These are phyloP conservation scores for Hippasteria phrygiana DNA, from an alignment of 53 echinoderm and acorn worm genomes.

Conservation along the genomic window DNA sequence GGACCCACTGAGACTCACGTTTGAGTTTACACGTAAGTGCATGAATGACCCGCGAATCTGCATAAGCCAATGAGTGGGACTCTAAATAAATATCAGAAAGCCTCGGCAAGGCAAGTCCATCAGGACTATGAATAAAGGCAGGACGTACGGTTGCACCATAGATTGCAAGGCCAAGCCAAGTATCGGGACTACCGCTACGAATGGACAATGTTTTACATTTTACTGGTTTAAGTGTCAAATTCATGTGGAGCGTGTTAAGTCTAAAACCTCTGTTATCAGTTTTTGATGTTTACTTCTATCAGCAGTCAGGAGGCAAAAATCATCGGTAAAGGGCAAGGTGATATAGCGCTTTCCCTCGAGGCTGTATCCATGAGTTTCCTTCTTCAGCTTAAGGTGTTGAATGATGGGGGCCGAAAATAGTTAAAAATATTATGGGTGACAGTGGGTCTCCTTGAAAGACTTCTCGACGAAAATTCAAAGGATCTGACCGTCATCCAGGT, in stretches of 20 bases:
- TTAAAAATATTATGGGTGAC: conserved; percentile 58
- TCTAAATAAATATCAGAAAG: conserved; percentile 26
- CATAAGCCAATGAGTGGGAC: neutral
- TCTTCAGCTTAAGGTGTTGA: conserved; percentile 33
- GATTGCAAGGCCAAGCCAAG: conserved; percentile 9
- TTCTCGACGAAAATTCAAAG: too few species aligned
- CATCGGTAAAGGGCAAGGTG: conserved; percentile 55
- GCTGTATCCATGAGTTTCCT: conserved; percentile 36
- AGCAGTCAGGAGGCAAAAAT: conserved; percentile 37
- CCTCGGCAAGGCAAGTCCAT: neutral
- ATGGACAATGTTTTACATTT: conserved; percentile 54
- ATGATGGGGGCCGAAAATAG: conserved; percentile 58
- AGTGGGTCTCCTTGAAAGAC: too few species aligned
- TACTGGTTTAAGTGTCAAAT: conserved; percentile 37
- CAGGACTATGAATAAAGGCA: too few species aligned
- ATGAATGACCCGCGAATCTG: neutral
- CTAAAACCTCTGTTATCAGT: conserved; percentile 54
- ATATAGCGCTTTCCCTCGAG: conserved; percentile 38
- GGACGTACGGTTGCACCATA: conserved; percentile 2
- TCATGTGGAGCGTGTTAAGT: conserved; percentile 25
- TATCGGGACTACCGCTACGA: conserved; percentile 28
- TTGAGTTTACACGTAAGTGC: neutral
- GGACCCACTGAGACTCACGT: conserved; percentile 4
- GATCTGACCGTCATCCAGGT: too few species aligned
- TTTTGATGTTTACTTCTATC: conserved; percentile 60